phyloP scores from a whole-genome alignment of 2,113 vertebrate genomes.

The Todiramphus chloris region DNA sequence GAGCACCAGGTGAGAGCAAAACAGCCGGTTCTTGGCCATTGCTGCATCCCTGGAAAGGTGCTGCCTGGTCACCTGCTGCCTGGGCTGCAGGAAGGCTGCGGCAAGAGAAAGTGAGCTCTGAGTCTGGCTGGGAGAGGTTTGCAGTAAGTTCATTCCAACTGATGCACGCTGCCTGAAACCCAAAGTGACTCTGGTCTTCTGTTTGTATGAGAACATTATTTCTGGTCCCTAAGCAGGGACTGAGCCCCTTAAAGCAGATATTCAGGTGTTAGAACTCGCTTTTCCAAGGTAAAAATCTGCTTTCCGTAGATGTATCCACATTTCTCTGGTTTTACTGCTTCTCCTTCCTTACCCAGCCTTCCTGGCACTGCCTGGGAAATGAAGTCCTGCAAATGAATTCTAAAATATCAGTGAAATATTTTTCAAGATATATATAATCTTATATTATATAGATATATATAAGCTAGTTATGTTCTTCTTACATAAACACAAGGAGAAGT shows the following conservation, averaged over 20 bases:
- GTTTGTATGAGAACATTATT: accelerated
- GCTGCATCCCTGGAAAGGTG: background rate
- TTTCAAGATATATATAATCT: background rate
- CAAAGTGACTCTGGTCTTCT: background rate
- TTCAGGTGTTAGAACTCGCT: background rate
- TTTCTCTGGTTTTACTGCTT: background rate
- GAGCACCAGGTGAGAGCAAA: background rate
- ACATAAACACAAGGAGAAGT: background rate
- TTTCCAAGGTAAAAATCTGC: background rate
- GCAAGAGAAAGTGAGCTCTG: background rate
- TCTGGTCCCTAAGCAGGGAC: background rate
- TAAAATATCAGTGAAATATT: background rate
- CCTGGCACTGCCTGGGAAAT: background rate
- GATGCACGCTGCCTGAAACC: background rate
- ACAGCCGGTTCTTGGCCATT: accelerated
- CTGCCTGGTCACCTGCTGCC: background rate
- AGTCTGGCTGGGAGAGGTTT: background rate
- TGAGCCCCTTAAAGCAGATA: background rate
- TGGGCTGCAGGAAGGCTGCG: background rate
- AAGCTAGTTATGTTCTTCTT: background rate
- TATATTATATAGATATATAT: background rate
- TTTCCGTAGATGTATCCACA: background rate
- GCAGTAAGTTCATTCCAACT: background rate
- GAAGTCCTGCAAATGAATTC: background rate
- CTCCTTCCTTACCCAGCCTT: background rate